phyloP scores from a whole-genome alignment of 2,113 vertebrate species.

The Scomber colias region DNA sequence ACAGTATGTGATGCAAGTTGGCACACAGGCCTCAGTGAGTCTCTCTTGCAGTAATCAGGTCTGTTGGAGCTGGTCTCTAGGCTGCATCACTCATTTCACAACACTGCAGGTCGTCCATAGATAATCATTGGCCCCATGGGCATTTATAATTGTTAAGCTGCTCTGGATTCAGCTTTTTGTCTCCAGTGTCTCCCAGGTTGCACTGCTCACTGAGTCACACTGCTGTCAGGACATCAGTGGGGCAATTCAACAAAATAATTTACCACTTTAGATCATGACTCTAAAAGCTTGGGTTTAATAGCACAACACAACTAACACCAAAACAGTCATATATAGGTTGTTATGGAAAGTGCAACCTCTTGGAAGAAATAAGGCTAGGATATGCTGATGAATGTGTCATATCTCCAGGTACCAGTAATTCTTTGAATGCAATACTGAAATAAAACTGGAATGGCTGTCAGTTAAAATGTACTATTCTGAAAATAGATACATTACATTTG shows the following conservation, averaged over 20 bases:
- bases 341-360: too few relatives aligned
- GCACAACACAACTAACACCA: too few relatives aligned
- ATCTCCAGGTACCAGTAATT: too few relatives aligned
- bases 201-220: conserved; percentile 1
- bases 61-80: neutral
- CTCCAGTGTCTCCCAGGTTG: conserved; percentile 14
- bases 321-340: too few relatives aligned
- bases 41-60: conserved; percentile 6
- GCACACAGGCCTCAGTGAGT: too few relatives aligned
- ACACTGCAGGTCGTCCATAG: neutral
- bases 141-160: conserved; percentile 58
- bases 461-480: too few relatives aligned
- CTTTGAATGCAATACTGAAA: too few relatives aligned
- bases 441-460: too few relatives aligned
- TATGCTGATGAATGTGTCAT: too few relatives aligned
- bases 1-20: too few relatives aligned
- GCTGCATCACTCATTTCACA: conserved; percentile 2
- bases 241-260: neutral
- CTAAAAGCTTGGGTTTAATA: neutral
- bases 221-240: neutral
- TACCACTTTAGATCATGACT: neutral
- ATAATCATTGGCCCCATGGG: conserved; percentile 54
- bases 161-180: conserved; percentile 39
- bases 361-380: too few relatives aligned
- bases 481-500: too few relatives aligned